Evolutionary conservation across 2,888 invertebrate genomes (phyloP).

Genomic region (Chloroclystis v-ata): DNA sequence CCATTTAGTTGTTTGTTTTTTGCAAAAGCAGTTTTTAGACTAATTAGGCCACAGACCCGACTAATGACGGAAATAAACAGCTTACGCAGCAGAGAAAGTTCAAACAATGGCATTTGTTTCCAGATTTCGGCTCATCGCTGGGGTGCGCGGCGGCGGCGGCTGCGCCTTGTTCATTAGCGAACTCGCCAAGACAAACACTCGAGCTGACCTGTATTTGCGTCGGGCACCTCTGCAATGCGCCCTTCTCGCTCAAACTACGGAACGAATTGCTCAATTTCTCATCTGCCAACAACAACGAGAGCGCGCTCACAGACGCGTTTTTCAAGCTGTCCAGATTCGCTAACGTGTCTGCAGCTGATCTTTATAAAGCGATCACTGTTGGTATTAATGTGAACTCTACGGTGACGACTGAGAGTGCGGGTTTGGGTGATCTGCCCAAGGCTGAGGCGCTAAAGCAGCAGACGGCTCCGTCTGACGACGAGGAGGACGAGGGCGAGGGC

Average conservation of each 20-base stretch:
- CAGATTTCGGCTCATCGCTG: constrained; percentile 57
- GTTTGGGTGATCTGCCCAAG: constrained; percentile 38
- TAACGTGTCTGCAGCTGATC: constrained; percentile 42
- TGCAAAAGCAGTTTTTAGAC: neutral
- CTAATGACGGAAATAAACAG: constrained; percentile 17
- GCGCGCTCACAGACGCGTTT: constrained; percentile 41
- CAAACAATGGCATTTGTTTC: constrained; percentile 28
- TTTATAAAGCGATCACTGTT: constrained; percentile 46
- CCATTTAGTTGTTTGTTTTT: neutral
- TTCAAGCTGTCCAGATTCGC: constrained; percentile 45
- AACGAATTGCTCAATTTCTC: constrained; percentile 53
- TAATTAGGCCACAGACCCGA: constrained; percentile 18
- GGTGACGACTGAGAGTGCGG: constrained; percentile 22
- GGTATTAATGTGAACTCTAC: constrained; percentile 29
- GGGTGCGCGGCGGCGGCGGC: constrained; percentile 43
- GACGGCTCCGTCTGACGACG: constrained; percentile 64
- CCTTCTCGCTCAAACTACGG: constrained; percentile 46
- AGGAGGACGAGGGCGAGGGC: constrained; percentile 67
- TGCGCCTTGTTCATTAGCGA: constrained; percentile 45
- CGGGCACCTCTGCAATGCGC: constrained; percentile 56
- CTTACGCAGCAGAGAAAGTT: constrained; percentile 14
- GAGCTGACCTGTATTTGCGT: constrained; percentile 56
- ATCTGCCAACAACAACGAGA: constrained; percentile 34
- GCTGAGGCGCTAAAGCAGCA: constrained; percentile 62
- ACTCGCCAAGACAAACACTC: constrained; percentile 39